These are phyloP conservation scores for Bovichtus variegatus DNA, from an alignment of 2,797 vertebrate species.

Conservation along the genomic window DNA sequence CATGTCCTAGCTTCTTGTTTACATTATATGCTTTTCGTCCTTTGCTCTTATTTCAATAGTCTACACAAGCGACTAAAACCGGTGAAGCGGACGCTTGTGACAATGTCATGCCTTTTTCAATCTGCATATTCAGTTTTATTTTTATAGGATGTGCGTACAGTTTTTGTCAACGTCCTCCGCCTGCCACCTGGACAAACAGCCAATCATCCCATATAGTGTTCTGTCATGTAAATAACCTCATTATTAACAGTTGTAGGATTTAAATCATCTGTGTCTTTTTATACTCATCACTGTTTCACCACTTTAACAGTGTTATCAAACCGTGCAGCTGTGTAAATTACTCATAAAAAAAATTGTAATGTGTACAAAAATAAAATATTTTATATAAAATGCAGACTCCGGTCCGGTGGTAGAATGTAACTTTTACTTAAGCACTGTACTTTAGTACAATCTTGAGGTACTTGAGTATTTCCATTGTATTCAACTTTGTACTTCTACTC, in stretches of 20 bases:
- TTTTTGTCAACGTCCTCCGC: constrained; percentile 26
- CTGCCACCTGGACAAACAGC: constrained; percentile 38
- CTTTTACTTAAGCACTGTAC: neutral
- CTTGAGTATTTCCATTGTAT: neutral
- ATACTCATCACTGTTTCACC: constrained; percentile 57
- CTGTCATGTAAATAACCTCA: constrained; percentile 49
- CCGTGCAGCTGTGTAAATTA: constrained; percentile 65
- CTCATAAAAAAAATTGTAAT: constrained; percentile 41
- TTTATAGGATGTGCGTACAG: constrained; percentile 31
- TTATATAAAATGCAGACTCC: constrained; percentile 50
- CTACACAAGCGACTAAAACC: constrained; percentile 18
- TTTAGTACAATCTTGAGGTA: neutral
- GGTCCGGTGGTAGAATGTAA: neutral
- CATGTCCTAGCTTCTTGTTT: constrained; percentile 61
- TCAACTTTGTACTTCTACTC: neutral
- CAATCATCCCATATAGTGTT: constrained; percentile 33
- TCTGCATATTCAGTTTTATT: constrained; percentile 41
- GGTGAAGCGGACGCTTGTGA: constrained; percentile 38
- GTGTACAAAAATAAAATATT: constrained; percentile 62
- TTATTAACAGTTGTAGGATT: constrained; percentile 25
- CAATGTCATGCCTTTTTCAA: constrained; percentile 65
- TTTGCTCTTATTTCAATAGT: constrained; percentile 19
- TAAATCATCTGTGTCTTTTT: constrained; percentile 67
- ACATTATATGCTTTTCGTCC: constrained; percentile 42
- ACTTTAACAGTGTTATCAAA: constrained; percentile 55